Percentiles rank a stretch among this genome's conserved stretches.
phyloP scores from a whole-genome alignment of 2,888 invertebrate genomes.

The Hirtodrosophila duncani region DNA sequence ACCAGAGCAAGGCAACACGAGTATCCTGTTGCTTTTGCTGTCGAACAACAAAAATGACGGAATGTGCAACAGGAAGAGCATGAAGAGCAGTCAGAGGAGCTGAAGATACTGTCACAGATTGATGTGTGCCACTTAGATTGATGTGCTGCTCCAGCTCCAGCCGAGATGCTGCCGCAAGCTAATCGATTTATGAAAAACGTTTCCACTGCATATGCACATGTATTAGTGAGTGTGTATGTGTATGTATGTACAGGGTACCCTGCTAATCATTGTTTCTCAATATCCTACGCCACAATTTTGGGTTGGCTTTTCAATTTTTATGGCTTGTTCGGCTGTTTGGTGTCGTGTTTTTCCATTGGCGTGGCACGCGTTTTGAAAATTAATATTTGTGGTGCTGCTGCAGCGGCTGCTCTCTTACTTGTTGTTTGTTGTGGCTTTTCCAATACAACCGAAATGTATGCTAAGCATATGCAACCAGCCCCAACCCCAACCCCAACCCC shows the following conservation, averaged over 20 bases:
- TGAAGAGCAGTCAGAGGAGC: not conserved
- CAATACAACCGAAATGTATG: conserved; percentile 49
- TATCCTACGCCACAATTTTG: no score
- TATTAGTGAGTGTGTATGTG: no score
- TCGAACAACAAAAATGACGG: not conserved
- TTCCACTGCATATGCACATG: no score
- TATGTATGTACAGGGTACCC: no score
- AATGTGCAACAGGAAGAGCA: not conserved
- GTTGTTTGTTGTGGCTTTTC: conserved; percentile 49
- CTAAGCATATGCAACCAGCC: conserved; percentile 60
- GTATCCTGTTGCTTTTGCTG: conserved; percentile 47
- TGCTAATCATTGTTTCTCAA: no score
- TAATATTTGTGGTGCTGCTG: conserved; percentile 57
- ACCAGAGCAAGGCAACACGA: conserved; percentile 33
- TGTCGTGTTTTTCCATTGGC: conserved; percentile 43
- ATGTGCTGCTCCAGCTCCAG: no score
- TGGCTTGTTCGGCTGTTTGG: conserved; percentile 13
- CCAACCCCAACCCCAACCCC: no score
- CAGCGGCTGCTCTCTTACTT: conserved; percentile 3
- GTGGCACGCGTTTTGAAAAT: conserved; percentile 66
- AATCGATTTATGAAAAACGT: no score
- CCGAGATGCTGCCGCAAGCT: no score
- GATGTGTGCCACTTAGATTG: no score
- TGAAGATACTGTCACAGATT: no score
- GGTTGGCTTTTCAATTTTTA: conserved; percentile 13